Percentiles rank a stretch among this genome's conserved stretches.
Evolutionary conservation across 2,113 vertebrate species (phyloP).

Genomic region (Paratilapia polleni): DNA sequence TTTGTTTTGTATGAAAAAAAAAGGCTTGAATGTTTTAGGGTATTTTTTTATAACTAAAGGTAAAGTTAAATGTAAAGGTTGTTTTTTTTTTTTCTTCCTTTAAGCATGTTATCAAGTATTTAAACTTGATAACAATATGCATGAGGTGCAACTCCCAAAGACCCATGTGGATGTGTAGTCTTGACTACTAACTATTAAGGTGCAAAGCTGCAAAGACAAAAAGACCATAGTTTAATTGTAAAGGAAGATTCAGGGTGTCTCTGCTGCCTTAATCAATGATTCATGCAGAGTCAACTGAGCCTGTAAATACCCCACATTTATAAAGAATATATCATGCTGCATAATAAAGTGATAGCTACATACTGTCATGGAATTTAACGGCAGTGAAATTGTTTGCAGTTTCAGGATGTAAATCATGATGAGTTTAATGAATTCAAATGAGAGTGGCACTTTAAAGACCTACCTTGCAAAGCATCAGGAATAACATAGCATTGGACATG

Average conservation of each 20-base stretch:
- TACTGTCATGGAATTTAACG: constrained; percentile 7
- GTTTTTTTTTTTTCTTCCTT: neutral
- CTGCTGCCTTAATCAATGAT: constrained; percentile 22
- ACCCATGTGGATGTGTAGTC: neutral
- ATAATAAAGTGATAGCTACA: constrained; percentile 21
- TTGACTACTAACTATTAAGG: constrained; percentile 2
- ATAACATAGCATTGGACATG: constrained; percentile 87
- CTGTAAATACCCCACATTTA: constrained; percentile 31
- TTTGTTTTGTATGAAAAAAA: neutral
- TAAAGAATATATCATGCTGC: constrained; percentile 33
- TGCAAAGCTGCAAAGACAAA: neutral
- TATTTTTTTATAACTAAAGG: neutral
- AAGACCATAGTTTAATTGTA: neutral
- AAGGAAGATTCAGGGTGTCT: neutral
- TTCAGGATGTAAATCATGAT: constrained; percentile 1
- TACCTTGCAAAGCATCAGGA: constrained; percentile 98
- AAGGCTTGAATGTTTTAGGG: neutral
- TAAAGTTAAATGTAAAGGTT: neutral
- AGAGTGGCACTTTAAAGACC: constrained; percentile 56
- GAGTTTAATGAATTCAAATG: neutral
- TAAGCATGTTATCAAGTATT: neutral
- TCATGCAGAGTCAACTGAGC: constrained; percentile 39
- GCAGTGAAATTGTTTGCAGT: constrained; percentile 11
- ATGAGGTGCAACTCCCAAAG: neutral
- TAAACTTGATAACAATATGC: constrained; percentile 35